phyloP scores from a whole-genome alignment of 2,888 invertebrate species.

The Lepidochrysops patricia region DNA sequence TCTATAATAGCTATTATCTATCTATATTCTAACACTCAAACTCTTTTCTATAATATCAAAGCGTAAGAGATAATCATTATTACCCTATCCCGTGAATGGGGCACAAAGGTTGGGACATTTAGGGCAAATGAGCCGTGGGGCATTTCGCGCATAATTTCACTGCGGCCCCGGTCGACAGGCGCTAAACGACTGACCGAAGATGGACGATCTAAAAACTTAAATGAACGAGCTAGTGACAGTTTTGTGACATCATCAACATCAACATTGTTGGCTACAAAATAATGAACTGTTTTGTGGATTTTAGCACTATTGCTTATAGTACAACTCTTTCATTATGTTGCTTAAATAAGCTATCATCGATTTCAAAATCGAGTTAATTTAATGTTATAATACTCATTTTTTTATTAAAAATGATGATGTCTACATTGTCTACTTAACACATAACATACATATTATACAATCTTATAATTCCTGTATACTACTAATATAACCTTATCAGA shows the following conservation, averaged over 20 bases:
- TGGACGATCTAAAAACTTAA: conserved; percentile 29
- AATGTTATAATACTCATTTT: too few relatives aligned
- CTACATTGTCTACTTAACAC: too few relatives aligned
- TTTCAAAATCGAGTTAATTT: too few relatives aligned
- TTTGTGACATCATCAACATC: background rate
- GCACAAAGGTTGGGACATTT: conserved; percentile 54
- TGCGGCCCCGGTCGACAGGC: conserved; percentile 29
- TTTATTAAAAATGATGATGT: too few relatives aligned
- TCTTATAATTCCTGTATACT: too few relatives aligned
- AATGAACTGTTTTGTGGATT: background rate
- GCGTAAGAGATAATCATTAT: conserved; percentile 40
- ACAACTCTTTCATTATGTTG: too few relatives aligned
- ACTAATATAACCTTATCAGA: too few relatives aligned
- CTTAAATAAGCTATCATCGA: too few relatives aligned
- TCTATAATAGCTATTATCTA: too few relatives aligned
- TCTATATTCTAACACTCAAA: background rate
- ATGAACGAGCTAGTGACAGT: background rate
- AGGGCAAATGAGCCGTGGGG: conserved; percentile 62
- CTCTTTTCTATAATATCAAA: conserved; percentile 16
- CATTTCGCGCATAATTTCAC: conserved; percentile 64
- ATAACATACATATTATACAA: too few relatives aligned
- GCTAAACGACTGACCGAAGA: conserved; percentile 36
- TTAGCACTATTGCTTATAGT: too few relatives aligned
- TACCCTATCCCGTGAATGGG: conserved; percentile 52
- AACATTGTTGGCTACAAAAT: background rate